Evolutionary conservation across 2,888 invertebrate genomes (phyloP).

Genomic region (Drosophila pseudotakahashii): DNA sequence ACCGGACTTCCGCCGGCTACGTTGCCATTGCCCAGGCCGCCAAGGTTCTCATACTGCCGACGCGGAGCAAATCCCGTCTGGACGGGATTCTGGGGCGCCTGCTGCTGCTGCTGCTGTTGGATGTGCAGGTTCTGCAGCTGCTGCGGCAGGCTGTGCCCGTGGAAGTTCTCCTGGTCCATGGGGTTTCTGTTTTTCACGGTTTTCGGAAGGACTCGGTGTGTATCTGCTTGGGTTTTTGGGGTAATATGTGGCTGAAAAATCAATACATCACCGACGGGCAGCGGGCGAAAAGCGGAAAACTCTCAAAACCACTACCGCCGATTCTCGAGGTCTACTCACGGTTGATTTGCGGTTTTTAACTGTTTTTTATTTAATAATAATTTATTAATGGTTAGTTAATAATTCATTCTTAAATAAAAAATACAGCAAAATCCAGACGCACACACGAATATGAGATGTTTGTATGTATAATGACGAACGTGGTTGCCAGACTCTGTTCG

Average conservation of each 20-base stretch:
- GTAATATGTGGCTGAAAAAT: constrained; percentile 44
- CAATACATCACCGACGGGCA: constrained; percentile 30
- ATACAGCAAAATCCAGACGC: constrained; percentile 81
- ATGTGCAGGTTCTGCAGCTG: constrained; percentile 37
- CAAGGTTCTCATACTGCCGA: constrained; percentile 79
- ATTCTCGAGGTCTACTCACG: constrained; percentile 58
- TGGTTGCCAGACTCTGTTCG: constrained; percentile 17
- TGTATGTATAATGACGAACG: constrained; percentile 22
- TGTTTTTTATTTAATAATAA: constrained; percentile 84
- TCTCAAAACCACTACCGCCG: background rate
- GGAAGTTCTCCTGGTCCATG: constrained; percentile 63
- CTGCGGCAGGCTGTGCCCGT: constrained; percentile 44
- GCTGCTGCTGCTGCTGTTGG: constrained; percentile 19
- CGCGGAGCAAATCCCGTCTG: constrained; percentile 82
- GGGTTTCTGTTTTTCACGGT: constrained; percentile 18
- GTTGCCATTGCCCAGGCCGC: constrained; percentile 63
- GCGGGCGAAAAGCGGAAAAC: background rate
- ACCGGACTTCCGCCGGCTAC: constrained; percentile 19
- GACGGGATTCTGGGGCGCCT: constrained; percentile 36
- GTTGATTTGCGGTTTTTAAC: constrained; percentile 73
- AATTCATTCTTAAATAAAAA: constrained; percentile 83
- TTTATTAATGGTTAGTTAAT: constrained; percentile 76
- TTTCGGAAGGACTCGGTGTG: constrained; percentile 44
- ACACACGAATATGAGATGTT: constrained; percentile 52
- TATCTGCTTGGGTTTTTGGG: constrained; percentile 41